Percentiles rank a stretch among this genome's conserved stretches.
Conservation (phyloP, 2,113 vertebrate species). For the Syrmaticus mikado region DNA sequence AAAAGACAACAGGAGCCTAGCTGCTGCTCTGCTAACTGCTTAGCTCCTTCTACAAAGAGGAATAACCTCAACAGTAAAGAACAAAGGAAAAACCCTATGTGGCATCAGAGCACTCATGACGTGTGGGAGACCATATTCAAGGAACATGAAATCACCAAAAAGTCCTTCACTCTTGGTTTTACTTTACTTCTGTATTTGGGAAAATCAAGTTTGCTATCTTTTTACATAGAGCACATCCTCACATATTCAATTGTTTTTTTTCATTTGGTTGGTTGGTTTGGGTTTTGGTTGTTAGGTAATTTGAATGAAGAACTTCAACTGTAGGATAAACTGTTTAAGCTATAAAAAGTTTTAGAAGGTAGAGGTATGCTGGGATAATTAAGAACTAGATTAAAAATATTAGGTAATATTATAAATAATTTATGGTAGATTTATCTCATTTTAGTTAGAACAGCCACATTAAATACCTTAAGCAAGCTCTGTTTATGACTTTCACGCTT, state of each 20-base stretch:
- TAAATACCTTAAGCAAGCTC: slow-evolving; percentile 90
- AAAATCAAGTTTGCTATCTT: neutral
- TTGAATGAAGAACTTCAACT: neutral
- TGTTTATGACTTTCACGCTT: slow-evolving; percentile 95
- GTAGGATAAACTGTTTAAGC: neutral
- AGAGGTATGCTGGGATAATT: neutral
- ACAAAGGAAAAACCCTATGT: neutral
- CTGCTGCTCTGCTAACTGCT: neutral
- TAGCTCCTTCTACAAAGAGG: neutral
- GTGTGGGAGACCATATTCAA: neutral
- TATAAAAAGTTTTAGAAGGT: neutral
- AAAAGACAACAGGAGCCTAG: neutral
- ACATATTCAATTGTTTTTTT: neutral
- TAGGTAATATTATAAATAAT: neutral
- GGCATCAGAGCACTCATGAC: neutral
- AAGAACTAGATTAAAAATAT: neutral
- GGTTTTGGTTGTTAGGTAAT: neutral
- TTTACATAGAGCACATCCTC: neutral
- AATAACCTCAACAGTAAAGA: neutral
- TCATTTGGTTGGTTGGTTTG: neutral
- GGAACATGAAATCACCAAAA: neutral
- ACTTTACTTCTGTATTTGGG: neutral
- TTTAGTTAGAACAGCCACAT: neutral
- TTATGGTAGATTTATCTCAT: neutral
- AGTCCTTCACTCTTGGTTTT: neutral